Conservation (phyloP, 2,888 invertebrate genomes). For the Dendrolimus pini region DNA sequence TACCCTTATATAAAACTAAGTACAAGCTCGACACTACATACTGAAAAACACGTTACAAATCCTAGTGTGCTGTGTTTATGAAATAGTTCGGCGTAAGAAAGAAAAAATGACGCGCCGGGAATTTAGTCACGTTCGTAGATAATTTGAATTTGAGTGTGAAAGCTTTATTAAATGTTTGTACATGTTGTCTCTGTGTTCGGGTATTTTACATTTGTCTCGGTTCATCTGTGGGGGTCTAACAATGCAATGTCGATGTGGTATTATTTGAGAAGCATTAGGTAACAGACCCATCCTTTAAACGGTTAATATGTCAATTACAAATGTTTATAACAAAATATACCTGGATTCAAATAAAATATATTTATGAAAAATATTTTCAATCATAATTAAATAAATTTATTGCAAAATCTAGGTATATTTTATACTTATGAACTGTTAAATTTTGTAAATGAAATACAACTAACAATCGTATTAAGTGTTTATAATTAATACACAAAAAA, state of each 20-base stretch:
- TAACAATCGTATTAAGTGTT: not conserved
- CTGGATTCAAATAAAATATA: too few species aligned
- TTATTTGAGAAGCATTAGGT: constrained; percentile 31
- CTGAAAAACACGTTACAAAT: constrained; percentile 4
- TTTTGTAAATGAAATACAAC: not conserved
- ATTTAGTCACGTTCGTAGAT: constrained; percentile 63
- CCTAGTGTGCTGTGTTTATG: constrained; percentile 43
- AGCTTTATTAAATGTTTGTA: constrained; percentile 49
- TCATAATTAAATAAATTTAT: not conserved
- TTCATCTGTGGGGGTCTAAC: constrained; percentile 34
- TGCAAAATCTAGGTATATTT: not conserved
- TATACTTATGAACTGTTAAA: not conserved
- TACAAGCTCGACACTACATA: constrained; percentile 2
- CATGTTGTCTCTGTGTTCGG: constrained; percentile 25
- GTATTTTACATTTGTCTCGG: constrained; percentile 9
- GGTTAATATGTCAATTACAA: too few species aligned
- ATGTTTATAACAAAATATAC: too few species aligned
- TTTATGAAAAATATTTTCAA: not conserved
- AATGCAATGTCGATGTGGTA: constrained; percentile 31
- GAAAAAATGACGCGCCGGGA: constrained; percentile 39
- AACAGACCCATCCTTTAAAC: constrained; percentile 8
- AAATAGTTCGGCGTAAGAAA: constrained; percentile 15
- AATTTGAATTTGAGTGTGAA: constrained; percentile 52
- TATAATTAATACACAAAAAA: not conserved
- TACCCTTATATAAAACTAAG: constrained; percentile 12